Evolutionary conservation across 1,140 invertebrate species (phyloP).

Genomic region (Zaprionus vittiger): DNA sequence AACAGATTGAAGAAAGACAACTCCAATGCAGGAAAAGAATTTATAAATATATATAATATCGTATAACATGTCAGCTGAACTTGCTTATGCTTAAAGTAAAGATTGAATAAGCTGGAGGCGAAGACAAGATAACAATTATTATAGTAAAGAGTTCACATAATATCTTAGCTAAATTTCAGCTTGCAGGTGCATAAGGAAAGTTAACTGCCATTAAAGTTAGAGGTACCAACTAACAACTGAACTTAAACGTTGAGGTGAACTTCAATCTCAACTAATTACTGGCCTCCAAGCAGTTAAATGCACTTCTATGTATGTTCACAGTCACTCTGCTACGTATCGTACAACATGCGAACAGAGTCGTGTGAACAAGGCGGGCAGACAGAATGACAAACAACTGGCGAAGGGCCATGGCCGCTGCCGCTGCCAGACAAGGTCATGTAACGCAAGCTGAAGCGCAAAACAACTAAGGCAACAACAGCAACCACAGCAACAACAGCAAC

Average conservation of each 20-base stretch:
- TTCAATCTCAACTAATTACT: conserved; percentile 15
- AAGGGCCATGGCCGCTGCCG: conserved; percentile 36
- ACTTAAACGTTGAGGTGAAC: background rate
- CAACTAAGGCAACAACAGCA: conserved; percentile 1
- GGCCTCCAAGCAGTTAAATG: background rate
- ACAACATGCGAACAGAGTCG: conserved; percentile 24
- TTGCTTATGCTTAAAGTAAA: too few species aligned
- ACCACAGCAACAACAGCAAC: conserved; percentile 32
- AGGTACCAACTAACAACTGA: background rate
- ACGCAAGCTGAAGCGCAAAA: conserved; percentile 2
- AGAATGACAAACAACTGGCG: conserved; percentile 48
- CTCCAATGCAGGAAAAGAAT: too few species aligned
- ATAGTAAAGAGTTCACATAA: background rate
- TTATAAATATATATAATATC: too few species aligned
- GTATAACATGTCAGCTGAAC: too few species aligned
- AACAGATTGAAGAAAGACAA: too few species aligned
- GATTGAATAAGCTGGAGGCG: too few species aligned
- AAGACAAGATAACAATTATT: too few species aligned
- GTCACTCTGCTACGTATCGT: background rate
- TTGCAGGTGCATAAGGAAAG: background rate
- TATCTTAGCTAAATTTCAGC: too few species aligned
- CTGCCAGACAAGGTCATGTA: conserved; percentile 51
- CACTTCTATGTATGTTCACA: background rate
- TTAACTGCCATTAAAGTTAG: background rate
- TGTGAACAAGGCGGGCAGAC: conserved; percentile 60